Evolutionary conservation across 2,113 vertebrate genomes (phyloP).

Genomic region (Siniperca chuatsi): DNA sequence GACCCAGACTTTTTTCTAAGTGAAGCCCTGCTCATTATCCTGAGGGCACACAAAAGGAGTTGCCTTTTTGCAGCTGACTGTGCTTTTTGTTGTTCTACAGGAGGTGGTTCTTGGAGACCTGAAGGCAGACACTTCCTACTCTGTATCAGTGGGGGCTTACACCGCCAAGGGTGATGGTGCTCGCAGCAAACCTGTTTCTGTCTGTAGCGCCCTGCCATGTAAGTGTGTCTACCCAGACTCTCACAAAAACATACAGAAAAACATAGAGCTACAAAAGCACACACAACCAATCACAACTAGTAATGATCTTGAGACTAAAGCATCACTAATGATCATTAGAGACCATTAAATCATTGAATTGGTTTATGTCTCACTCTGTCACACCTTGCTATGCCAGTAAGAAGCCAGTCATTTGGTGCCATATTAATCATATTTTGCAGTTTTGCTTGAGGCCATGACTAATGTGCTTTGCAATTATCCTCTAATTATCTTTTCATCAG

Average conservation of each 20-base stretch:
- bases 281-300: neutral
- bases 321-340: constrained; percentile 57
- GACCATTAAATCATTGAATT: constrained; percentile 53
- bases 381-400: constrained; percentile 36
- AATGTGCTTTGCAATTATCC: constrained; percentile 53
- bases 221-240: constrained; percentile 63
- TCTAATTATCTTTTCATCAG: constrained; percentile 54
- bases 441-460: constrained; percentile 52
- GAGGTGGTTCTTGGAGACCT: constrained; percentile 93
- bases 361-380: constrained; percentile 37
- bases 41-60: neutral
- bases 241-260: neutral
- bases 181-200: constrained; percentile 91
- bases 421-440: constrained; percentile 38
- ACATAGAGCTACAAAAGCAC: neutral
- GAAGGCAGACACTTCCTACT: constrained; percentile 94
- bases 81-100: constrained; percentile 79
- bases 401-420: neutral
- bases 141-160: constrained; percentile 96
- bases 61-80: constrained; percentile 50
- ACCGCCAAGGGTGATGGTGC: constrained; percentile 98
- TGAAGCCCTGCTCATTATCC: constrained; percentile 5
- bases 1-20: constrained; percentile 2
- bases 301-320: constrained; percentile 37
- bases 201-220: constrained; percentile 93